A percentile compares a stretch with the other conserved stretches of the same genome.
These are phyloP conservation scores for Ectobius pallidus DNA, from an alignment of 2,888 invertebrate species.

Conservation along the genomic window DNA sequence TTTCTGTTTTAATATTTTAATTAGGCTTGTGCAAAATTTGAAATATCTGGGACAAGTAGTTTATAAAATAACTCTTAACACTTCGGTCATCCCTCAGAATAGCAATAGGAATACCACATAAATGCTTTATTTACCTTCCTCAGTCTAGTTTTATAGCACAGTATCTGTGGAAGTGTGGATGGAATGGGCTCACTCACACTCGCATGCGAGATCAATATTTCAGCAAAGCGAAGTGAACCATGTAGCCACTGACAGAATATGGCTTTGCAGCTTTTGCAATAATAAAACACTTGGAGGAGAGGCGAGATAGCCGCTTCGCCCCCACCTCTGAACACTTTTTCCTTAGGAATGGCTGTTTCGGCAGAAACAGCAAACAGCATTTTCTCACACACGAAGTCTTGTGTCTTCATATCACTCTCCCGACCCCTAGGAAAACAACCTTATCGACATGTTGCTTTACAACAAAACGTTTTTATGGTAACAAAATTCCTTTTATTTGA, in stretches of 20 bases:
- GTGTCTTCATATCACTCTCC: not conserved
- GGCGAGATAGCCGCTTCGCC: not conserved
- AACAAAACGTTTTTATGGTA: too few relatives aligned
- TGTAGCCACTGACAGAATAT: constrained; percentile 17
- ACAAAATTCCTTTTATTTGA: not conserved
- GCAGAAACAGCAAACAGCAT: not conserved
- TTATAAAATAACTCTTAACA: too few relatives aligned
- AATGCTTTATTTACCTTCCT: too few relatives aligned
- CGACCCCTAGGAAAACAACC: not conserved
- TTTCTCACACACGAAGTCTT: not conserved
- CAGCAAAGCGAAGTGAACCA: constrained; percentile 2
- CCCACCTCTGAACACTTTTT: not conserved
- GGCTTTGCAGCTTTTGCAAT: constrained; percentile 14
- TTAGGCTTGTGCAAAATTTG: too few relatives aligned
- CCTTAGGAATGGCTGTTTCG: too few relatives aligned
- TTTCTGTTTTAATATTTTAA: too few relatives aligned
- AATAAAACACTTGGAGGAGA: constrained; percentile 5
- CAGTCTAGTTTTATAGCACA: too few relatives aligned
- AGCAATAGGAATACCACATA: too few relatives aligned
- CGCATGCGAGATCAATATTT: constrained; percentile 16
- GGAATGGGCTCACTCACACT: too few relatives aligned
- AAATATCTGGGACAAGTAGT: too few relatives aligned
- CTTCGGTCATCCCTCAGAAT: too few relatives aligned
- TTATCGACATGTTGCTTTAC: not conserved
- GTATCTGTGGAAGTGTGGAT: too few relatives aligned